A percentile compares a stretch with the other conserved stretches of the same genome.
Evolutionary conservation across 1,140 invertebrate species (phyloP).

Genomic region (Drosophila bocki): DNA sequence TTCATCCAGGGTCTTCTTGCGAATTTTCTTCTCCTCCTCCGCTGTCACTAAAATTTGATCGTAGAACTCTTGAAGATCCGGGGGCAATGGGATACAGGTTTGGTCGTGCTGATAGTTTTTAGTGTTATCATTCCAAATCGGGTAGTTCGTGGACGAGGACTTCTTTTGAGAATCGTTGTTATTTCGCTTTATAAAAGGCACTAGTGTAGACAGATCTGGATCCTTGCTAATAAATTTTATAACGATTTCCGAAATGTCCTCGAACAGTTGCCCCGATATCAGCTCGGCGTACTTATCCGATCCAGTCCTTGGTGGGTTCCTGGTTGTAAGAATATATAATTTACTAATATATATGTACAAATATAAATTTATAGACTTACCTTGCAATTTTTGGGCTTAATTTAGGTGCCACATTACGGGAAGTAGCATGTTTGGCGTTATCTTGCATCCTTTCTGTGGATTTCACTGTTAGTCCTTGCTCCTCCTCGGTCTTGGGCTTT

Average conservation of each 20-base stretch:
- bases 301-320: not conserved
- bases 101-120: conserved; percentile 25
- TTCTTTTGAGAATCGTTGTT: conserved; percentile 4
- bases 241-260: conserved; percentile 48
- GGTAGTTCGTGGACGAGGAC: conserved; percentile 45
- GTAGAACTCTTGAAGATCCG: conserved; percentile 71
- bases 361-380: conserved; percentile 2
- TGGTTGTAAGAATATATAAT: not conserved
- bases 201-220: conserved; percentile 38
- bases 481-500: not conserved
- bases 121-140: conserved; percentile 40
- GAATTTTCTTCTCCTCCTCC: conserved; percentile 50
- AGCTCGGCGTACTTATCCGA: conserved; percentile 31
- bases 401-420: not conserved
- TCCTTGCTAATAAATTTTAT: conserved; percentile 50
- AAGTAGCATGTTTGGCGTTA: not conserved
- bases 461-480: not conserved
- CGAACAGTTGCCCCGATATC: conserved; percentile 37
- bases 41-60: conserved; percentile 54
- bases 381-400: not conserved
- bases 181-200: conserved; percentile 42
- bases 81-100: conserved; percentile 58
- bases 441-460: too few relatives aligned
- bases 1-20: conserved; percentile 34
- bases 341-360: too few relatives aligned